Evolutionary conservation across 2,888 invertebrate species (phyloP).

Genomic region (Heliconius ethilla): DNA sequence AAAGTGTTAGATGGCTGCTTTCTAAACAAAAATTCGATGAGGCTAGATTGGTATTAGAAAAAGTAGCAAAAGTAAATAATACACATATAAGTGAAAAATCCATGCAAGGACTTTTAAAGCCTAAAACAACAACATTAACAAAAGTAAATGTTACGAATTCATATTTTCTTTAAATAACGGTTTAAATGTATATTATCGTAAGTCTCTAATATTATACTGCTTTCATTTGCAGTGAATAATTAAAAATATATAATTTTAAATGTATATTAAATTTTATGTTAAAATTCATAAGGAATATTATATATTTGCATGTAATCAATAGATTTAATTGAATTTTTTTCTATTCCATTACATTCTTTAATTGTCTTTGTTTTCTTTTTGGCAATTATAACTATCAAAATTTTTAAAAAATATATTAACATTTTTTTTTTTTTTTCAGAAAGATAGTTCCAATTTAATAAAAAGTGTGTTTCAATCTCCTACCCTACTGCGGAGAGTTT

Average conservation of each 20-base stretch:
- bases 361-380: no score
- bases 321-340: no score
- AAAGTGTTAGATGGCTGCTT: constrained; percentile 90
- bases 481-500: constrained; percentile 76
- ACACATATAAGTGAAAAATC: constrained; percentile 79
- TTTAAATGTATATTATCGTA: no score
- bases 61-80: constrained; percentile 84
- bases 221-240: no score
- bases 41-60: constrained; percentile 83
- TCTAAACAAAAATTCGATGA: constrained; percentile 84
- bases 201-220: no score
- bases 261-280: no score
- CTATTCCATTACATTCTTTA: no score
- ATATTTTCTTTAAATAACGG: background rate
- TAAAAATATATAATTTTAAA: no score
- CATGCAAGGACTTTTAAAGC: constrained; percentile 66
- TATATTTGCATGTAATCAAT: no score
- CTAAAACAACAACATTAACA: constrained; percentile 53
- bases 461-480: constrained; percentile 35
- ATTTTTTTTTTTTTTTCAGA: constrained; percentile 28
- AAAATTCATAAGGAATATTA: no score
- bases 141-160: constrained; percentile 4
- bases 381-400: no score
- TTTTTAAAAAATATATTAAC: background rate
- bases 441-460: constrained; percentile 50